Evolutionary conservation across 2,113 vertebrate genomes (phyloP), one percentile per base, ranked within the genome.

Genomic region (Coturnix japonica): DNA sequence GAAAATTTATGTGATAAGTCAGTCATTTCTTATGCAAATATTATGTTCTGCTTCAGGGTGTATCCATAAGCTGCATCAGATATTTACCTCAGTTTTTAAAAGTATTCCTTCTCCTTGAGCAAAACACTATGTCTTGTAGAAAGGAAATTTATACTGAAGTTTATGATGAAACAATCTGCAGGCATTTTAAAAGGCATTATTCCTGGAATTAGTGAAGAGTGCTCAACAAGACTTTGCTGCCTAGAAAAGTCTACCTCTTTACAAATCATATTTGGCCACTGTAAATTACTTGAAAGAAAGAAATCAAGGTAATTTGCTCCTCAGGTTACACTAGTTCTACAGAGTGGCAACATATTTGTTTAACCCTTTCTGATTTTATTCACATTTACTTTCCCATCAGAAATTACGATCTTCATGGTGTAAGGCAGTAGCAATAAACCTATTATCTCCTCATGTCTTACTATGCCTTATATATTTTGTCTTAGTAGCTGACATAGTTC

Each of bases 21-120:
- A 89, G 83, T 89, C 1, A 96, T 96, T 93, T 91, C 73, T 89
- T 75, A 94, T 88, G 90, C 90, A 95, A 96, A 95, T 95, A 69
- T 43, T 91, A 73, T 67, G 47, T 89, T 94, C 81, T 86, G 64
- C 84, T 95, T 95, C 54, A 60, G 73, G 81, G 78, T 90, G n/a
- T 77, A 94, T 88, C 67, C 63, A 93, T 74, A 91, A 95, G 51
- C 76, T 89, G 78, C 64, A 93, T 78, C 61, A 93, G 88, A 74
- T 96, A 93, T 96, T 97, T 95, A 91, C 78, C 12, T 92, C 39
- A 30, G 39, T 79, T 95, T 94, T 91, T 90, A 33, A 82, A 96
- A 76, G 31, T 64, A 66, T 51, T 93, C 49, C n/a, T 88, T 64
- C 51, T 74, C 21, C 74, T 81, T 66, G 44, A 67, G 33, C 69